Conservation (phyloP, 2,797 vertebrate species). For the Natrix natrix region DNA sequence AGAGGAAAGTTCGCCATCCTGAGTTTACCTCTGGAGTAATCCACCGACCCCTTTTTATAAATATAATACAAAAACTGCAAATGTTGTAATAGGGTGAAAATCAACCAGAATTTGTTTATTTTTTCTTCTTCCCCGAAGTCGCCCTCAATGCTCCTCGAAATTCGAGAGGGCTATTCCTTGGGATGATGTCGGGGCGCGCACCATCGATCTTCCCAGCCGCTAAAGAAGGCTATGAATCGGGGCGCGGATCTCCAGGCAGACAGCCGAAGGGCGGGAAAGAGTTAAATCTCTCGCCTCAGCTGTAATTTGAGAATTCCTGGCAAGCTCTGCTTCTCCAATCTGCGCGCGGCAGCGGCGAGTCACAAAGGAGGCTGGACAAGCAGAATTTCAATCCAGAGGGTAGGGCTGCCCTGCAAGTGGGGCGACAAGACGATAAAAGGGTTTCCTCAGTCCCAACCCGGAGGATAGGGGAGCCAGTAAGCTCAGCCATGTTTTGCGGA, state of each 20-base stretch:
- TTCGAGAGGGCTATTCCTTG: neutral
- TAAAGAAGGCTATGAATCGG: neutral
- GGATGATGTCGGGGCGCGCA: neutral
- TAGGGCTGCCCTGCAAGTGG: neutral
- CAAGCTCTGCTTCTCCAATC: neutral
- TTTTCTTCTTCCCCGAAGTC: neutral
- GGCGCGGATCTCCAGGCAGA: neutral
- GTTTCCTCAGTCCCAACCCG: neutral
- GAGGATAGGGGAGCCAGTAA: neutral
- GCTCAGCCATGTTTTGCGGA: constrained; percentile 27
- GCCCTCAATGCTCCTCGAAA: neutral
- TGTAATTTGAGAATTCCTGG: constrained; percentile 3
- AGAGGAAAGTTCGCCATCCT: neutral
- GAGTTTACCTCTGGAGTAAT: neutral
- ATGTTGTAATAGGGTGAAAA: neutral
- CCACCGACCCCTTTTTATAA: neutral
- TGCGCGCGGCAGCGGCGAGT: neutral
- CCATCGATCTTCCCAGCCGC: neutral
- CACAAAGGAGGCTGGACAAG: neutral
- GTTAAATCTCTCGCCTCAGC: neutral
- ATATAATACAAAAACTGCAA: neutral
- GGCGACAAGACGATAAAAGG: neutral
- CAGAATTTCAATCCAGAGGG: neutral
- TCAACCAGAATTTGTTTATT: neutral
- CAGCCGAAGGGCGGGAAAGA: neutral